These are phyloP conservation scores for Petrolisthes manimaculis DNA, from an alignment of 2,888 invertebrate species.

Conservation along the genomic window DNA sequence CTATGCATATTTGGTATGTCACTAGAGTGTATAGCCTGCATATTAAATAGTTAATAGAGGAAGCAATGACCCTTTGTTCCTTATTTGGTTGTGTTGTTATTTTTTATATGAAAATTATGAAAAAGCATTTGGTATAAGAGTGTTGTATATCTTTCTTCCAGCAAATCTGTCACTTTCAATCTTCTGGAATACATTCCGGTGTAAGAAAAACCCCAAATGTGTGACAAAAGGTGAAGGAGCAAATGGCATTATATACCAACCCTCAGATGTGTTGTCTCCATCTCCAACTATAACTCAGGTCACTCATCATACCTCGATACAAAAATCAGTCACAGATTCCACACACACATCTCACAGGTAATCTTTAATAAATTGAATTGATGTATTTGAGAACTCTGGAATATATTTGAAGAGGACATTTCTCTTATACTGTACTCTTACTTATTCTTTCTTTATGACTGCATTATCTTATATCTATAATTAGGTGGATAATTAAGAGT, in stretches of 20 bases:
- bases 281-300: neutral
- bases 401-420: too few species aligned
- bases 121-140: neutral
- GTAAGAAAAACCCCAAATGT: neutral
- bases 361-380: neutral
- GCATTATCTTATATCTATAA: too few species aligned
- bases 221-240: neutral
- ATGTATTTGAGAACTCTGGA: neutral
- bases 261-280: neutral
- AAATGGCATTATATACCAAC: neutral
- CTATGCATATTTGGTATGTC: conserved; percentile 45
- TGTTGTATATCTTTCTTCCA: conserved; percentile 12
- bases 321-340: neutral
- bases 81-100: too few species aligned
- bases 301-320: neutral
- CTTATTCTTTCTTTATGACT: too few species aligned
- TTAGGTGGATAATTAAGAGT: neutral
- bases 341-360: neutral
- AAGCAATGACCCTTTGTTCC: neutral
- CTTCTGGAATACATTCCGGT: neutral
- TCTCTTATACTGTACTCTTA: too few species aligned
- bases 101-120: neutral
- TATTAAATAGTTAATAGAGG: neutral
- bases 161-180: conserved; percentile 22
- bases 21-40: neutral